Evolutionary conservation across 2,888 invertebrate genomes (phyloP), one percentile per base, ranked within the genome.

Genomic region (Antheraea yamamai): DNA sequence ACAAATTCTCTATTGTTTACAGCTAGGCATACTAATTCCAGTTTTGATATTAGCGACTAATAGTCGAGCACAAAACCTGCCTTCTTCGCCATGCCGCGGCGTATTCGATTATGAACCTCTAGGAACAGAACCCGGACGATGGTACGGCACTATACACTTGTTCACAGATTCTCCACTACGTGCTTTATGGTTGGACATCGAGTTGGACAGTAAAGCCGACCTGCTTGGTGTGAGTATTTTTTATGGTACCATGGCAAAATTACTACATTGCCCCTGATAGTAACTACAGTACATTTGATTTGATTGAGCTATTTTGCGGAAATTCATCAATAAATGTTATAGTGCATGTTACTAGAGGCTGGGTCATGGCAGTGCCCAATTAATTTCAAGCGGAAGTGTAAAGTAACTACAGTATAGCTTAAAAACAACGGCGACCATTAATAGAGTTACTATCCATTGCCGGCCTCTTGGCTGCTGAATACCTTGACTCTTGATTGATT

Each of bases 91-190:
- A 1, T 96, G 96, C 79, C 96, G 96, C 12, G 89, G 91, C 61
- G 91, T 96, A 18, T 96, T 96, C 84, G 88, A 87, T 64, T 96
- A 96, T 83, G 95, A 95, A 72, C 89, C 91, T 0, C 86, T 90
- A 4, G 89, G 90, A 4, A 85, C 91, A 0, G 96, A 96, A 81
- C 87, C 89, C 0, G 95, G 95, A 52, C 88, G 95, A 61, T 96
- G 96, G 96, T 96, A 95, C 81, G 96, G 96, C 0, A 91, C 92
- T 2, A 88, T 96, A 23, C 94, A 93, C 71, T 83, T 96, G 12
- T 91, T 91, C 23, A 95, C 95, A 0, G 92, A 94, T 47, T 95
- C 95, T 78, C 94, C 93, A 0, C 88, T 96, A 0, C 92, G 95
- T 72, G 96, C 96, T 0, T 84, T 96, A 12, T 96, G 95, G 93